Percentiles rank a stretch among this genome's conserved stretches.
Evolutionary conservation across 2,113 vertebrate species (phyloP).

Genomic region (Myotis yumanensis): DNA sequence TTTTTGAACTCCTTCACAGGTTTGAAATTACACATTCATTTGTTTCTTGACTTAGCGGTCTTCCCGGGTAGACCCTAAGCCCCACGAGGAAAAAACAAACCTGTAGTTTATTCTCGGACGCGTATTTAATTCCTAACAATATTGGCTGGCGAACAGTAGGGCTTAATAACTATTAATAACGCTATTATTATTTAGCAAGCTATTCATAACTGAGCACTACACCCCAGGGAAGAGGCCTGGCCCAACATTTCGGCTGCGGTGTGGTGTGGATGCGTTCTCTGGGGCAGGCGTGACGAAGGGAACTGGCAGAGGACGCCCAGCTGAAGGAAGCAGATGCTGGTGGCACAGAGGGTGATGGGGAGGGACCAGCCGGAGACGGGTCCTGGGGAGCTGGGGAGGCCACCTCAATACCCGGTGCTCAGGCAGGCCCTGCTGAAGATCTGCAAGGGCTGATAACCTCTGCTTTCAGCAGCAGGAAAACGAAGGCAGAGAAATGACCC

Average conservation of each 20-base stretch:
- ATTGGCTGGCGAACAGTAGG: neutral
- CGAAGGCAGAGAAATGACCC: neutral
- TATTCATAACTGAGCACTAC: fast-evolving
- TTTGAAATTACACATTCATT: neutral
- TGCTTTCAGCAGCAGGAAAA: neutral
- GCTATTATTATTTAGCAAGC: neutral
- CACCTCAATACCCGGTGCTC: fast-evolving
- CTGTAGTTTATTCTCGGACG: neutral
- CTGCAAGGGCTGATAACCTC: too few relatives aligned
- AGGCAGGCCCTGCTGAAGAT: neutral
- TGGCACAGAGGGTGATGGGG: neutral
- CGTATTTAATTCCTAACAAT: neutral
- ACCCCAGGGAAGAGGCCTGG: neutral
- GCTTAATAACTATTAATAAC: neutral
- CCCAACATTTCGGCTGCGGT: neutral
- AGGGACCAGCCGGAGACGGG: neutral
- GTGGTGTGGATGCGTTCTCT: fast-evolving
- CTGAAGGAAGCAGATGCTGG: neutral
- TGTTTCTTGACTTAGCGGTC: neutral
- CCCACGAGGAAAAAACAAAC: neutral
- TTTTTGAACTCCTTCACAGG: neutral
- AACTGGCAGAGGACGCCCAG: neutral
- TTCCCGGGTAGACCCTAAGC: neutral
- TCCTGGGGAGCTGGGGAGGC: neutral
- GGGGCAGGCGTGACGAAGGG: neutral